phyloP scores from a whole-genome alignment of 2,113 vertebrate species.

The Brachypteracias leptosomus region DNA sequence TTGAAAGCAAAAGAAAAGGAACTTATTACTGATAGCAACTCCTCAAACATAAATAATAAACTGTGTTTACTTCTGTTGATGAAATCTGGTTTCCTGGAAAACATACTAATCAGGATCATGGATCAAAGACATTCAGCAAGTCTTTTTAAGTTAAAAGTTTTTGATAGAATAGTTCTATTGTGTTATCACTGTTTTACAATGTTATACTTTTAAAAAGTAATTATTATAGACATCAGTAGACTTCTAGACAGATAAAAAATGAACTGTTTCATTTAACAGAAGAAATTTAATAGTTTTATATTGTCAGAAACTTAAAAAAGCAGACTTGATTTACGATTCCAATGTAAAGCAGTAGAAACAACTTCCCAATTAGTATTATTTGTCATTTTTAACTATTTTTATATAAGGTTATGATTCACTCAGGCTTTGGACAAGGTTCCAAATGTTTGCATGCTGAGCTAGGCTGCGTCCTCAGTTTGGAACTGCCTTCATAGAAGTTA shows the following conservation, averaged over 20 bases:
- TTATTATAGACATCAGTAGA: neutral
- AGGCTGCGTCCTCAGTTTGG: neutral
- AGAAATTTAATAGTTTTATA: neutral
- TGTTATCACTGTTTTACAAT: neutral
- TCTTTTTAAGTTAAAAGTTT: neutral
- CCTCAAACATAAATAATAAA: neutral
- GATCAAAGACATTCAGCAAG: neutral
- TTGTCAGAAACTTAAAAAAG: neutral
- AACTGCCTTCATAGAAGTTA: neutral
- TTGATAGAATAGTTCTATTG: neutral
- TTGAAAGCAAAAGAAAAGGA: neutral
- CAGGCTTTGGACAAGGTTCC: neutral
- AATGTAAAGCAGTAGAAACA: neutral
- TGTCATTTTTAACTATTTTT: neutral
- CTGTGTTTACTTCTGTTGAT: neutral
- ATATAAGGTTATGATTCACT: neutral
- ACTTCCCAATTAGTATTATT: neutral
- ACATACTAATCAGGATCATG: neutral
- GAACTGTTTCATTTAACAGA: neutral
- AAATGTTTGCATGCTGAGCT: neutral
- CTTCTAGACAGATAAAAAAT: neutral
- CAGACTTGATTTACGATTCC: neutral
- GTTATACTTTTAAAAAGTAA: neutral
- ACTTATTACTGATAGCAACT: neutral
- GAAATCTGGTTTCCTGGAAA: neutral